Base-by-base conservation (phyloP, 2,888 invertebrate species). In the Habrosyne pyritoides region DNA sequence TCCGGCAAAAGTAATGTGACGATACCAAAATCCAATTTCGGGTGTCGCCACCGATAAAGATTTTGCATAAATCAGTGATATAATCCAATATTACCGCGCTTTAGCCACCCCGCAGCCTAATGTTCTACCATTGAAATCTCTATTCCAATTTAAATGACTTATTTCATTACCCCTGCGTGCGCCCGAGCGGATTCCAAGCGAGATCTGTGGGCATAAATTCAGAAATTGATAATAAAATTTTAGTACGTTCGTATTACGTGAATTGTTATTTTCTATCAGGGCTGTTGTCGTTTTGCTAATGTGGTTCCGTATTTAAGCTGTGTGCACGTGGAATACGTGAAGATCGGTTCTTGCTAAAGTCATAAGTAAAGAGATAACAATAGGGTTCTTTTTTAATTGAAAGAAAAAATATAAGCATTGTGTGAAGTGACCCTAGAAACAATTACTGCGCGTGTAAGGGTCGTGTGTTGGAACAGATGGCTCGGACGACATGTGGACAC, bases 61-160 rank as follows among this genome's bases (percentile, higher is more conserved):
- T 89, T 89, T 85, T 84, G 86, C 91, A 92, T 92, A 92, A 92
- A 92, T 92, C 91, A 91, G 84, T 76, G 84, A 84, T 83, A 87
- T 91, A 91, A 91, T 91, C 90, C 89, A 86, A 91, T 92, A 91
- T 87, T 86, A 88, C 83, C 80, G 76, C 83, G 81, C 84, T 87
- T 87, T 86, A 84, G 80, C 80, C 77, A 76, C 77, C 80, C 73
- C 76, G 68, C 69, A 77, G 75, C 82, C 86, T 89, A 91, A 91
- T 91, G 89, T 87, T 80, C 84, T 74, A 65, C 86, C 86, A 86
- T 86, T 89, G 84, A 85, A 89, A 84, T 82, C 85, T 88, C 88
- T 89, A 90, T 88, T 87, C 84, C 91, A 86, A 91, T 91, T 91
- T 87, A 89, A 91, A 90, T 91, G 91, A 91, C 81, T 91, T 91